phyloP scores from a whole-genome alignment of 2,797 vertebrate genomes.

The Melanotaenia maccullochi region DNA sequence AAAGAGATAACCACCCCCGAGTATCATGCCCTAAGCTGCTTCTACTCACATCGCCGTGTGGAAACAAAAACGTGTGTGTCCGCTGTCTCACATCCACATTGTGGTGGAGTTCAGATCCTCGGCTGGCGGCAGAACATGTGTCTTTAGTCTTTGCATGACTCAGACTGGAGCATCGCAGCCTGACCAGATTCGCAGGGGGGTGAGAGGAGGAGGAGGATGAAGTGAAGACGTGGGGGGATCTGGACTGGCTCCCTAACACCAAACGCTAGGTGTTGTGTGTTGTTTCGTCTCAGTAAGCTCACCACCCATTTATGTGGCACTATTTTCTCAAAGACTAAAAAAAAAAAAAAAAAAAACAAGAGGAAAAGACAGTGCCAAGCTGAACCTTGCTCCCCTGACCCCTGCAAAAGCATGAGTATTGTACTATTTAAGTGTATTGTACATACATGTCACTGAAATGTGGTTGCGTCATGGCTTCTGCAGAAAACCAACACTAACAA shows the following conservation, averaged over 20 bases:
- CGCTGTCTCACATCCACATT: conserved; percentile 67
- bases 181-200: conserved; percentile 74
- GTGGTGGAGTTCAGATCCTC: conserved; percentile 68
- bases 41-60: conserved; percentile 86
- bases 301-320: conserved; percentile 68
- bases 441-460: conserved; percentile 83
- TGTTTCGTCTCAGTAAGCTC: conserved; percentile 75
- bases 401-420: conserved; percentile 87
- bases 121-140: conserved; percentile 69
- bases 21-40: conserved; percentile 87
- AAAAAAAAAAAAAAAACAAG: conserved; percentile 29
- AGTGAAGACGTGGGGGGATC: conserved; percentile 64
- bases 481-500: conserved; percentile 46
- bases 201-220: conserved; percentile 49
- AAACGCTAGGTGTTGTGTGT: conserved; percentile 81
- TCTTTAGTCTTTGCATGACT: conserved; percentile 85
- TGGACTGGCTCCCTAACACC: conserved; percentile 78
- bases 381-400: conserved; percentile 63
- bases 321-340: conserved; percentile 84
- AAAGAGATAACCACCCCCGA: conserved; percentile 67
- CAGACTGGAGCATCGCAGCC: conserved; percentile 84
- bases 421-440: conserved; percentile 80
- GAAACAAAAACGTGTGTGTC: conserved; percentile 61
- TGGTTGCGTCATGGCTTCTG: conserved; percentile 76
- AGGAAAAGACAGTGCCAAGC: conserved; percentile 56